A percentile compares a stretch with the other conserved stretches of the same genome.
phyloP scores from a whole-genome alignment of 2,113 vertebrate genomes.

The Sardina pilchardus region DNA sequence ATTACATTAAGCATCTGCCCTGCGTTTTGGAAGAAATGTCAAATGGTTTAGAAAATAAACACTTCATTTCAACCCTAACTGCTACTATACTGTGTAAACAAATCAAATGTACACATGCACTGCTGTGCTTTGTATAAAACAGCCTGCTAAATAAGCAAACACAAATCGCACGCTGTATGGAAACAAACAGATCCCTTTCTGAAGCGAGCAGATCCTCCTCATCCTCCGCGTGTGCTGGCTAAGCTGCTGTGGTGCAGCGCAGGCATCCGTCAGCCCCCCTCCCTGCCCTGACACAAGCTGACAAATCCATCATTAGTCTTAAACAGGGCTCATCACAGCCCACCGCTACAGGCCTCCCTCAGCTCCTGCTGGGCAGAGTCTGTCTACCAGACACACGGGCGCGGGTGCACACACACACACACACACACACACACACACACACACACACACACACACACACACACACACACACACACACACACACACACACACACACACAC shows the following conservation, averaged over 20 bases:
- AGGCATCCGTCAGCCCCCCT: constrained; percentile 32
- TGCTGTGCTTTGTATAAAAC: background rate
- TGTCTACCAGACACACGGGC: constrained; percentile 25
- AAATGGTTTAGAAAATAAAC: too few relatives aligned
- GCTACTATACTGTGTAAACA: background rate
- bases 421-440: constrained; percentile 30
- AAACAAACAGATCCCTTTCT: background rate
- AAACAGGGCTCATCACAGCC: constrained; percentile 60
- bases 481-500: constrained; percentile 23
- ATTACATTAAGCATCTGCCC: background rate
- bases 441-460: constrained; percentile 12
- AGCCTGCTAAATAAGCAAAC: background rate
- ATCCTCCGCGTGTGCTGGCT: background rate
- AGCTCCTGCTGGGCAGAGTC: background rate
- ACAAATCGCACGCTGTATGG: background rate
- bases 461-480: background rate
- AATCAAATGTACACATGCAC: background rate
- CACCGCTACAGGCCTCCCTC: background rate
- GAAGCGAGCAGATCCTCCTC: background rate
- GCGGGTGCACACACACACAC: constrained; percentile 13
- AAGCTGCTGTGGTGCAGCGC: background rate
- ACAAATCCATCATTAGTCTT: constrained; percentile 60
- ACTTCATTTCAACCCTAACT: too few relatives aligned
- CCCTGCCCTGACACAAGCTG: constrained; percentile 43
- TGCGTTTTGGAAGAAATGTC: too few relatives aligned